phyloP scores from a whole-genome alignment of 2,797 vertebrate genomes.

The Xiphorhynchus erythropygius region DNA sequence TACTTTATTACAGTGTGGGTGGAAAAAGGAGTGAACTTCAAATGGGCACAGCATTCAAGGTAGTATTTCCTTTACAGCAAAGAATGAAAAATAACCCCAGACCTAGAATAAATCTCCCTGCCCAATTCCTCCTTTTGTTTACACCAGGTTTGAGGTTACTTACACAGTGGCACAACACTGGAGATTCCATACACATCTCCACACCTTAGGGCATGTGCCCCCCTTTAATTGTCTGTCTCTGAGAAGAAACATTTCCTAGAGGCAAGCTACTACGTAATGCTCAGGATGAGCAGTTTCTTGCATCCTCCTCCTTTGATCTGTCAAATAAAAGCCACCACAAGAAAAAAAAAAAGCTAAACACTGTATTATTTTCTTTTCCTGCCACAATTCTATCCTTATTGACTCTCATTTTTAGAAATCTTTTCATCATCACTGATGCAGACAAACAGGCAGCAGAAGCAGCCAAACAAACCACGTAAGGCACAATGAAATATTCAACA shows the following conservation, averaged over 20 bases:
- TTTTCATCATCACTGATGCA: neutral
- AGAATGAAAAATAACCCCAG: constrained; percentile 16
- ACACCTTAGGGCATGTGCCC: neutral
- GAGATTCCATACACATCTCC: neutral
- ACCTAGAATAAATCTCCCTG: neutral
- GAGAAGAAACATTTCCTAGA: neutral
- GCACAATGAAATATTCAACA: neutral
- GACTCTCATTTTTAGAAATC: neutral
- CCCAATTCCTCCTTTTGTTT: neutral
- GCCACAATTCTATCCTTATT: neutral
- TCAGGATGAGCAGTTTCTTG: neutral
- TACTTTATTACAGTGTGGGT: constrained; percentile 1
- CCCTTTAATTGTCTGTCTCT: neutral
- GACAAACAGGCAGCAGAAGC: neutral
- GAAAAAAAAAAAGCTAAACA: neutral
- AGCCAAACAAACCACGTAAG: neutral
- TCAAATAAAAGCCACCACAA: neutral
- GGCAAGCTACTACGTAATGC: neutral
- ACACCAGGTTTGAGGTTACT: neutral
- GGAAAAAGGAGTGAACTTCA: constrained; percentile 11
- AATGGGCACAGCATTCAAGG: neutral
- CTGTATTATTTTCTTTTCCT: neutral
- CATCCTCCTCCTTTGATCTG: neutral
- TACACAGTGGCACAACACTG: neutral
- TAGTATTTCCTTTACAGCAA: neutral